Evolutionary conservation across 1,140 invertebrate species (phyloP), one percentile per base, ranked within the genome.

Genomic region (Aethina tumida): DNA sequence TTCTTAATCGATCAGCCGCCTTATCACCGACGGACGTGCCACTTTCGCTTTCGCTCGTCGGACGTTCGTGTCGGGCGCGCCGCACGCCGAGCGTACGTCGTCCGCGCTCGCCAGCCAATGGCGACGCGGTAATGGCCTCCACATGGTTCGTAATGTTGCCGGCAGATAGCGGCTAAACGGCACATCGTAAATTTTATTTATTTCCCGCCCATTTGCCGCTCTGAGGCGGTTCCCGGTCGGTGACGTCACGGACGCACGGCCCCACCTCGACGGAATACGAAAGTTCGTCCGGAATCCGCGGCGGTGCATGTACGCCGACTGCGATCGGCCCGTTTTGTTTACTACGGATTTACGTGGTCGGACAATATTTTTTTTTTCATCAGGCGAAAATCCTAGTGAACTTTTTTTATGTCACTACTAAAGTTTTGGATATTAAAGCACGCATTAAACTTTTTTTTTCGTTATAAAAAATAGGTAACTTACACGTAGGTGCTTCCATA

Each of bases 151-250:
- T 57, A 60, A 58, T 51, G 53, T 53, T 49, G 52, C 58, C 58
- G 51, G 56, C 57, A 62, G 60, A 62, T 62, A 62, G 58, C 60
- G 55, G 45, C 59, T 60, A 62, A 59, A 59, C 58, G 55, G 53
- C 60, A 60, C 60, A 35, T 62, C 57, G 44, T 62, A 62, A 62
- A 62, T 62, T 62, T 55, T 52, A 47, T 54, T 55, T 52, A 52
- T 59, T 54, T 59, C 58, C 59, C 59, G 59, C 59, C 59, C 58
- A 59, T 56, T 53, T 45, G 43, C 44, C 45, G 37, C 39, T 45
- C 38, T 53, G 45, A 58, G 57, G 56, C 57, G 56, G 52, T 49
- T 40, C 52, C 45, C 41, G 41, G 33, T 39, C 28, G 25, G 27
- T 47, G 44, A 48, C 42, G 42, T 50, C 49, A 40, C 31, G 15